Conservation (phyloP, 2,888 invertebrate genomes). For the Boloria euphrosyne region DNA sequence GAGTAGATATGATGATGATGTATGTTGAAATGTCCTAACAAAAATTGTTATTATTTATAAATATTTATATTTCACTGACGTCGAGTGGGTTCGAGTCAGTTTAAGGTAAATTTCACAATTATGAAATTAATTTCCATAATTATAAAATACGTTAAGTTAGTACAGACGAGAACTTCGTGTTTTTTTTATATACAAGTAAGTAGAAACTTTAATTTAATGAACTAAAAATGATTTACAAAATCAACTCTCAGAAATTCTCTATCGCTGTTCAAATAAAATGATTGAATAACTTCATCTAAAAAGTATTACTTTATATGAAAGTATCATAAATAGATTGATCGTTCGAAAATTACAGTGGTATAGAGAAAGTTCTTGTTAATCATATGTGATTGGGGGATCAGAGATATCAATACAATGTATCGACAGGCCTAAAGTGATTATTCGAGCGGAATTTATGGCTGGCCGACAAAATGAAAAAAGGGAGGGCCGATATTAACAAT, state of each 20-base stretch:
- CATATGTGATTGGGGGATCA: constrained; percentile 29
- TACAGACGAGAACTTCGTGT: too few relatives aligned
- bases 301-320: neutral
- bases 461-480: constrained; percentile 48
- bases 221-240: too few relatives aligned
- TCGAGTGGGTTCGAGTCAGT: too few relatives aligned
- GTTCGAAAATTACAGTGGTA: constrained; percentile 9
- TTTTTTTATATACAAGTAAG: too few relatives aligned
- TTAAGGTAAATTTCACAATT: too few relatives aligned
- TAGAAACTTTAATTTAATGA: too few relatives aligned
- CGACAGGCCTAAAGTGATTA: constrained; percentile 45
- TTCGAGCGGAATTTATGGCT: constrained; percentile 59
- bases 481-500: constrained; percentile 50
- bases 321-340: constrained; percentile 1
- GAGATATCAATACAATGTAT: constrained; percentile 21
- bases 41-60: too few relatives aligned
- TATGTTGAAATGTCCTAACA: too few relatives aligned
- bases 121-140: too few relatives aligned
- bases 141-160: too few relatives aligned
- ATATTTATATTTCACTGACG: too few relatives aligned
- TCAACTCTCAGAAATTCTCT: neutral
- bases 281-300: neutral
- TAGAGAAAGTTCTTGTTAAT: constrained; percentile 30
- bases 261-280: neutral
- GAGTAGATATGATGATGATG: too few relatives aligned